phyloP scores from a whole-genome alignment of 2,113 vertebrate genomes.

The Tragulus kanchil region DNA sequence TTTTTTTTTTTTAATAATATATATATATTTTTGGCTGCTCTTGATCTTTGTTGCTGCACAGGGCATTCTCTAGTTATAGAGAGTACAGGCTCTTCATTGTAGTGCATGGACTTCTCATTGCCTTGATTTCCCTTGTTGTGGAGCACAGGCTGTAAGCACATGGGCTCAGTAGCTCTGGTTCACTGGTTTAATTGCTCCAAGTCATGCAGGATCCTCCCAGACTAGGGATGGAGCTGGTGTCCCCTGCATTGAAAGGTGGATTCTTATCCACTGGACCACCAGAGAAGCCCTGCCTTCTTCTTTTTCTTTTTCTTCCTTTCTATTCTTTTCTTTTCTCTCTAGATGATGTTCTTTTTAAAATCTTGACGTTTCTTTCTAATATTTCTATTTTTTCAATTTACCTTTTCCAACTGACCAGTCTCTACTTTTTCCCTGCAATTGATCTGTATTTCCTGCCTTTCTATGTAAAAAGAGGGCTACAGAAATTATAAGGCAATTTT shows the following conservation, averaged over 20 bases:
- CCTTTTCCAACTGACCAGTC: background rate
- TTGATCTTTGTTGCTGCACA: background rate
- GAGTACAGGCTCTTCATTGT: background rate
- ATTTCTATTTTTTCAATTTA: background rate
- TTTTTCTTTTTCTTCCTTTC: background rate
- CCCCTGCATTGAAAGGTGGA: background rate
- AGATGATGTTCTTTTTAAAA: background rate
- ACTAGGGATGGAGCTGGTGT: background rate
- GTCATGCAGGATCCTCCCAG: background rate
- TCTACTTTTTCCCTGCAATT: background rate
- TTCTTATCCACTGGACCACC: background rate
- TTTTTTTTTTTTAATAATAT: background rate
- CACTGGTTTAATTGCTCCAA: background rate
- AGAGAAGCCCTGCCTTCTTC: background rate
- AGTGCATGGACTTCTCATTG: background rate
- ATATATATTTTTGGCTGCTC: background rate
- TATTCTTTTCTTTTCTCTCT: background rate
- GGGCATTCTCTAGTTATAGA: background rate
- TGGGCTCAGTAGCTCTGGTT: background rate
- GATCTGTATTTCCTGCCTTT: background rate
- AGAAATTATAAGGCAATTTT: slow-evolving; percentile 18
- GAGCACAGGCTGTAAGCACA: background rate
- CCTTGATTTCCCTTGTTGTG: background rate
- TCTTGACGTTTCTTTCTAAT: background rate
- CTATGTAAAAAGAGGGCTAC: background rate